Evolutionary conservation across 2,113 vertebrate genomes (phyloP), one percentile per base, ranked within the genome.

Genomic region (Thunnus maccoyii): DNA sequence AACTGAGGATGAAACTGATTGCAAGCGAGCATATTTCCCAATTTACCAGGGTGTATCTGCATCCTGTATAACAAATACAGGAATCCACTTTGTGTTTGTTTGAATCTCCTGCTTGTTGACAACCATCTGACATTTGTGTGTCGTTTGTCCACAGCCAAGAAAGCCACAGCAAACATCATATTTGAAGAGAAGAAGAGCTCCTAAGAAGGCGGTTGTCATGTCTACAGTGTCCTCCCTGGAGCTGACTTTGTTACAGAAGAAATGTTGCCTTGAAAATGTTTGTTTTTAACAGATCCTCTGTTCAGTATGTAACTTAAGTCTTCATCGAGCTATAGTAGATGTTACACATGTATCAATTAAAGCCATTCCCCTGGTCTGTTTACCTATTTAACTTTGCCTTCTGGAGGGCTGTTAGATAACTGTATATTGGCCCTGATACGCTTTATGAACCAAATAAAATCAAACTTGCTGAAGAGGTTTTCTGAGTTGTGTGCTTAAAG

Each of bases 141-240:
- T 70, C 0, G 9, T 72, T 47, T 87, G 18, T 89, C 47, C 81
- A 30, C 91, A 99, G 98, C 96, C 80, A 99, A 97, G 93, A 97
- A 94, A 94, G 98, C 97, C 22, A 96, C 98, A 18, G 97, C 98
- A 85, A 98, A 97, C 89, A 72, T 99, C 63, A 94, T 99, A 5
- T 97, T 98, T n/a, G 98, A 99, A 50, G 98, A 99, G 84, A 98
- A 99, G 94, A 99, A 99, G 92, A 96, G 94, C 86, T 93, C 93
- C 81, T 99, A 97, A 91, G 71, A 57, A 72, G 50, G 54, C 85
- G 66, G 27, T 57, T 77, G 36, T 82, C 84, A 78, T 62, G 86
- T 82, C 47, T 65, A 82, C 85, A 86, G 89, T 76, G 86, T 76
- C 63, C 36, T 81, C 60, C 94, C 90, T 78, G 65, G 92, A 90